Conservation (phyloP, 2,797 vertebrate genomes). For the Potorous gilbertii region DNA sequence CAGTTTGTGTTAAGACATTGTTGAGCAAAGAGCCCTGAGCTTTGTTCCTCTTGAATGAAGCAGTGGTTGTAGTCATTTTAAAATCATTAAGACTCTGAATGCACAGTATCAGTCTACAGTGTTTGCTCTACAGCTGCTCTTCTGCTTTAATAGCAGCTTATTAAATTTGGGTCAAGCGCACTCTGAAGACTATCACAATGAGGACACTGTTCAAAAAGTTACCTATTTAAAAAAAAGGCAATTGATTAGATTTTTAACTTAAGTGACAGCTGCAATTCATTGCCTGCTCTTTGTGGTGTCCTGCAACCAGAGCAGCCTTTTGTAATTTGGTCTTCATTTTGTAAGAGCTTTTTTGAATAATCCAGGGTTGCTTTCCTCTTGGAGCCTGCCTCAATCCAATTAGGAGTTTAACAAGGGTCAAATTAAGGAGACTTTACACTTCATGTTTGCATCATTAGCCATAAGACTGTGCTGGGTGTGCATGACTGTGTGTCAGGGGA, state of each 20-base stretch:
- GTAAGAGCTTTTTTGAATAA: conserved; percentile 88
- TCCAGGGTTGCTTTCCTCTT: conserved; percentile 87
- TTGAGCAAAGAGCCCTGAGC: conserved; percentile 86
- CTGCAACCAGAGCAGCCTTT: conserved; percentile 82
- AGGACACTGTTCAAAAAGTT: conserved; percentile 88
- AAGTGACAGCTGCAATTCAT: conserved; percentile 88
- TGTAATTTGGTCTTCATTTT: conserved; percentile 86
- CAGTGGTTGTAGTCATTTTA: conserved; percentile 92
- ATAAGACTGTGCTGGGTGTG: conserved; percentile 85
- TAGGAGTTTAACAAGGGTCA: conserved; percentile 96
- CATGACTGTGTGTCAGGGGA: conserved; percentile 78
- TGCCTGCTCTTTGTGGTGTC: conserved; percentile 83
- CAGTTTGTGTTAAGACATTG: conserved; percentile 88
- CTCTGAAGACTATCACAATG: conserved; percentile 87
- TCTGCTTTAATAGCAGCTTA: conserved; percentile 88
- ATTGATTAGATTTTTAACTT: conserved; percentile 88
- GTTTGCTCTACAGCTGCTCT: conserved; percentile 90
- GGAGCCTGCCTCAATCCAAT: conserved; percentile 92
- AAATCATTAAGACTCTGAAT: conserved; percentile 92
- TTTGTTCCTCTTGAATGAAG: conserved; percentile 89
- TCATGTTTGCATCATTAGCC: conserved; percentile 89
- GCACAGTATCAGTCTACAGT: conserved; percentile 86
- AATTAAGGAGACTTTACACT: conserved; percentile 93
- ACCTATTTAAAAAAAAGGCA: conserved; percentile 85
- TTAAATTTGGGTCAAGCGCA: conserved; percentile 91